Evolutionary conservation across 2,113 vertebrate genomes (phyloP), one percentile per base, ranked within the genome.

Genomic region (Lucifuga dentata): DNA sequence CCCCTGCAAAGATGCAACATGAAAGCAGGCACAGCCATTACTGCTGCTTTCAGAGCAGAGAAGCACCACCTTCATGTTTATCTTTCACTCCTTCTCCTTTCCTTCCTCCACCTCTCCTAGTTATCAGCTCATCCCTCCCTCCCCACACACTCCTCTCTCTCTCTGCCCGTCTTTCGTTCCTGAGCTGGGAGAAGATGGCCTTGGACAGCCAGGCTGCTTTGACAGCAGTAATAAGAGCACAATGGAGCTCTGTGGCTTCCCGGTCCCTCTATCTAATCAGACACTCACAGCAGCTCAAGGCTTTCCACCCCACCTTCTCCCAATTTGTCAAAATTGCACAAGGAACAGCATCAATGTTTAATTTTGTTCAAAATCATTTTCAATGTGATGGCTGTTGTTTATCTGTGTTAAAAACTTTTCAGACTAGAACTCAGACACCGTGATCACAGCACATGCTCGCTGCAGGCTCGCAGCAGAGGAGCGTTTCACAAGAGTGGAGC

Each of bases 21-120:
- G 60, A 87, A 87, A 83, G 81, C 55, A 64, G 60, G 68, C 44
- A 70, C 67, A 68, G 70, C 57, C 78, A 78, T 90, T 84, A 87
- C 57, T 38, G 43, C 64, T 24, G 35, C 68, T 85, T 73, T 5
- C n/a, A 85, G 53, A 39, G 76, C 56, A 58, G 70, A 70, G 57
- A 15, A 68, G 35, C 69, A 52, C 51, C 64, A 61, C 50, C 61
- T 49, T 40, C 58, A 57, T 70, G 52, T 68, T 83, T 61, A 50
- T 40, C 46, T 71, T 83, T 63, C 23, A 69, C 76, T 79, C 68
- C 43, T 9, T 59, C 21, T 64, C 44, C 53, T 52, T 60, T 71
- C 68, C 77, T 83, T 85, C 77, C 79, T 72, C 49, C 56, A 63
- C 56, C 66, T 53, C 63, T 57, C 1, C 1, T 59, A 16, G 56